These are phyloP conservation scores for Puma concolor DNA, from an alignment of 2,113 vertebrate genomes.

Conservation along the genomic window DNA sequence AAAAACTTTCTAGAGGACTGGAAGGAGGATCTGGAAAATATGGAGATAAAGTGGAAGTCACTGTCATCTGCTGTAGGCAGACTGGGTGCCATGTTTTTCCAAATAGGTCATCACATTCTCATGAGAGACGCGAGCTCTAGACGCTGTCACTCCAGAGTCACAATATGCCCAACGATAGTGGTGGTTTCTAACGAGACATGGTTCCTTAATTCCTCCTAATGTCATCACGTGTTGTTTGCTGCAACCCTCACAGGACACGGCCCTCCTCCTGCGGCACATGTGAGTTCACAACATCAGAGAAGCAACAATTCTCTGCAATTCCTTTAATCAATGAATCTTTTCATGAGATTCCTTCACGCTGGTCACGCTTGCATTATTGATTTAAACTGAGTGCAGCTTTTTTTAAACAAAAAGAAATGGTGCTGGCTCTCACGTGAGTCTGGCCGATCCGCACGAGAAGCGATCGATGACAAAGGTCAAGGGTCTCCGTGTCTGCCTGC, in stretches of 20 bases:
- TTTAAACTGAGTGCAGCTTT: background rate
- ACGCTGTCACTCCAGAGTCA: background rate
- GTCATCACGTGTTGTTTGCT: background rate
- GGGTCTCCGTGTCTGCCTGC: slow-evolving; percentile 82
- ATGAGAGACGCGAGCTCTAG: background rate
- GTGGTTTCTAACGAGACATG: background rate
- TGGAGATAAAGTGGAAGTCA: background rate
- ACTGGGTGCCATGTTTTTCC: background rate
- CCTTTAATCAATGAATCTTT: background rate
- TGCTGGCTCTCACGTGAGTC: background rate
- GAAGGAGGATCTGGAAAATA: background rate
- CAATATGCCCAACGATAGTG: background rate
- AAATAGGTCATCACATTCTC: background rate
- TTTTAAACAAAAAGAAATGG: slow-evolving; percentile 32
- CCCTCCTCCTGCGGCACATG: fast-evolving
- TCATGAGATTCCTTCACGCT: slow-evolving; percentile 9
- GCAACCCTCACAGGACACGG: background rate
- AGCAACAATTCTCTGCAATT: background rate
- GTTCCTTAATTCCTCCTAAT: background rate
- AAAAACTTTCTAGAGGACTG: background rate
- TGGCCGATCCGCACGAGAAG: slow-evolving; percentile 66
- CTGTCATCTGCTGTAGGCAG: background rate
- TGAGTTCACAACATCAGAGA: background rate
- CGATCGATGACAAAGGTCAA: slow-evolving; percentile 86
- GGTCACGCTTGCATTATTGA: slow-evolving; percentile 37